Evolutionary conservation across 2,888 invertebrate genomes (phyloP).

Genomic region (Brachynemurus nebulosus): DNA sequence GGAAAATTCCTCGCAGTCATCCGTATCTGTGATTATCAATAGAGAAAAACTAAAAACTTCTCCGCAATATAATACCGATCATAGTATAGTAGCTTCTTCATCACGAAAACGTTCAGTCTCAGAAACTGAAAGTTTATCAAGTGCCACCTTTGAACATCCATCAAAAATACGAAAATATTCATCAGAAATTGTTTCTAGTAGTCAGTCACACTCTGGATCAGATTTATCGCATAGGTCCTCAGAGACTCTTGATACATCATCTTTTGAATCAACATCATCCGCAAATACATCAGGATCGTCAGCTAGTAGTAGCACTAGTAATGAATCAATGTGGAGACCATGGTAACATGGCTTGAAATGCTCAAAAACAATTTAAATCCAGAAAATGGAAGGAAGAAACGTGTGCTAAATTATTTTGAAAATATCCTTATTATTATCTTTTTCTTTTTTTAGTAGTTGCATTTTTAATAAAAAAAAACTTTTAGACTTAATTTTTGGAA

Average conservation of each 20-base stretch:
- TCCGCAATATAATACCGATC: neutral
- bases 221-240: constrained; percentile 6
- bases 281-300: constrained; percentile 3
- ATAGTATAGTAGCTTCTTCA: too few species aligned
- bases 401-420: too few species aligned
- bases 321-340: constrained; percentile 31
- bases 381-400: too few species aligned
- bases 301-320: constrained; percentile 12
- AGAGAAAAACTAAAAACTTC: constrained; percentile 3
- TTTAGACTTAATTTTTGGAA: too few species aligned
- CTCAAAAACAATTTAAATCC: too few species aligned
- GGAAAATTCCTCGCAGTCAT: constrained; percentile 4
- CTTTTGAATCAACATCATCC: constrained; percentile 5
- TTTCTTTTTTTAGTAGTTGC: too few species aligned
- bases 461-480: too few species aligned
- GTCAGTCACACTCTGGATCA: constrained; percentile 1
- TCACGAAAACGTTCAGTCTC: constrained; percentile 1
- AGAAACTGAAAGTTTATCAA: neutral
- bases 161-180: constrained; percentile 6
- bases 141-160: neutral
- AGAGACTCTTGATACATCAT: neutral
- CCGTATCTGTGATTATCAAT: constrained; percentile 12
- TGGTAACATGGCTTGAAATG: too few species aligned
- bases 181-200: constrained; percentile 8
- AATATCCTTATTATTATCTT: too few species aligned